Evolutionary conservation across 2,797 vertebrate genomes (phyloP).

Genomic region (Siniperca scherzeri): DNA sequence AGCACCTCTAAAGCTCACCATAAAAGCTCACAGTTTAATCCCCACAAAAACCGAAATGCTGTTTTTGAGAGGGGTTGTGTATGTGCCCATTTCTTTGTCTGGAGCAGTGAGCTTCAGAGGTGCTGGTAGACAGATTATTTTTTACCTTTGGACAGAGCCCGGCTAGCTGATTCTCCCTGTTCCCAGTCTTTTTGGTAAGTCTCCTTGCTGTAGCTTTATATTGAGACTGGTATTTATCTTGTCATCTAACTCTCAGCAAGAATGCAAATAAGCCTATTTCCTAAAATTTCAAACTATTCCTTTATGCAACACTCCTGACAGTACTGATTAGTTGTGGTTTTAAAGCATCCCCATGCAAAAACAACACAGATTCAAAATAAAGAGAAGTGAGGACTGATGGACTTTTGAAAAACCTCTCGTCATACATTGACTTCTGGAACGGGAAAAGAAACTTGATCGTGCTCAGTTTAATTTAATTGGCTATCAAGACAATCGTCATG

Average conservation of each 20-base stretch:
- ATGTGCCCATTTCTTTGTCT: neutral
- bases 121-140: neutral
- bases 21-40: neutral
- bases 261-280: neutral
- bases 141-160: neutral
- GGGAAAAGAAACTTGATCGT: conserved; percentile 23
- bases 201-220: neutral
- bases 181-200: neutral
- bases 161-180: neutral
- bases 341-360: neutral
- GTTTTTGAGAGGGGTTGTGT: neutral
- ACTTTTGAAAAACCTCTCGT: conserved; percentile 33
- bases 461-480: neutral
- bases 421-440: conserved; percentile 5
- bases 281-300: neutral
- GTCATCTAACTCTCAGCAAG: neutral
- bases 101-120: neutral
- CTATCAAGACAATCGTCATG: neutral
- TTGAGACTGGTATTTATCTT: neutral
- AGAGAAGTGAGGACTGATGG: neutral
- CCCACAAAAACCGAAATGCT: neutral
- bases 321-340: neutral
- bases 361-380: neutral
- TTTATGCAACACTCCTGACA: neutral
- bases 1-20: neutral